A percentile compares a stretch with the other conserved stretches of the same genome.
Evolutionary conservation across 2,888 invertebrate species (phyloP).

Genomic region (Agrochola litura): DNA sequence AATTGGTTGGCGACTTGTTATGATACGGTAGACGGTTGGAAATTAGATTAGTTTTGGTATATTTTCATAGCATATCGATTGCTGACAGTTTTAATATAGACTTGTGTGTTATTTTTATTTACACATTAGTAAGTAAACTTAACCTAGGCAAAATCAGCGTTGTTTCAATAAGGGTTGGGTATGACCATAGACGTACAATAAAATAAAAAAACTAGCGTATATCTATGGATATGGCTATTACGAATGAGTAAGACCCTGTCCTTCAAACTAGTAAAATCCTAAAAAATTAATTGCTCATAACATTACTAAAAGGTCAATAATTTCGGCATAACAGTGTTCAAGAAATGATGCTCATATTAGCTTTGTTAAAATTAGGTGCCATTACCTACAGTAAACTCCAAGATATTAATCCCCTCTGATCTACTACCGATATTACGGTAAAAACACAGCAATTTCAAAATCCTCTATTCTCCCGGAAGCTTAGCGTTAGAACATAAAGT

Average conservation of each 20-base stretch:
- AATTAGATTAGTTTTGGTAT: slow-evolving; percentile 23
- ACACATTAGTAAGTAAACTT: not conserved
- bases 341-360: not conserved
- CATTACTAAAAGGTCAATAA: not conserved
- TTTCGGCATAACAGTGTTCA: not conserved
- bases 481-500: slow-evolving; percentile 8
- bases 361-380: not conserved
- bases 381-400: not conserved
- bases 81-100: not conserved
- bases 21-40: not conserved
- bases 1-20: not conserved
- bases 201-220: too few species aligned
- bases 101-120: not conserved
- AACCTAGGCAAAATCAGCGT: not conserved
- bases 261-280: too few species aligned
- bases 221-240: too few species aligned
- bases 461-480: slow-evolving; percentile 26
- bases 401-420: not conserved
- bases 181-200: too few species aligned
- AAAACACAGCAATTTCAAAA: slow-evolving; percentile 10
- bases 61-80: not conserved
- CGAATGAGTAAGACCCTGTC: too few species aligned
- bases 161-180: not conserved
- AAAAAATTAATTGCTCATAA: too few species aligned
- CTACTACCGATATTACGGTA: not conserved